Evolutionary conservation across 1,140 invertebrate genomes (phyloP).

Genomic region (Cheumatopsyche charites): DNA sequence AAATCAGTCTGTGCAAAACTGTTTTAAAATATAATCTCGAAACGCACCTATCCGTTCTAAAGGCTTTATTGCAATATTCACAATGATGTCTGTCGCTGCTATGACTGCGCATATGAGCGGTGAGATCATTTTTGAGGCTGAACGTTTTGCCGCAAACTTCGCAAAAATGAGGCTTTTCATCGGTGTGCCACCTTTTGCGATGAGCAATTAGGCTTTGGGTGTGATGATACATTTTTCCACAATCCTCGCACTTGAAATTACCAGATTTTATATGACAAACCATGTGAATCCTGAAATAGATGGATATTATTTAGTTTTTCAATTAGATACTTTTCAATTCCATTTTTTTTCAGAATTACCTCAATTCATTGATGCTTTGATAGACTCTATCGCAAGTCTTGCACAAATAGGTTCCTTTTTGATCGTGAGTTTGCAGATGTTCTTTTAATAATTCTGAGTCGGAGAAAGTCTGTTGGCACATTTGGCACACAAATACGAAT

Average conservation of each 20-base stretch:
- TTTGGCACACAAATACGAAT: constrained; percentile 50
- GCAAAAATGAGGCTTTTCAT: constrained; percentile 58
- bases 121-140: constrained; percentile 49
- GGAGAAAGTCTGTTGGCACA: constrained; percentile 52
- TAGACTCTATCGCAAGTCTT: constrained; percentile 48
- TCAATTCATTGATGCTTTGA: constrained; percentile 45
- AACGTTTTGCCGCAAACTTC: constrained; percentile 55
- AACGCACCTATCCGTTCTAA: constrained; percentile 42
- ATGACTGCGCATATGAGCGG: constrained; percentile 42
- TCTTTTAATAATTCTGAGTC: constrained; percentile 49
- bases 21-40: neutral
- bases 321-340: neutral
- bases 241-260: constrained; percentile 41
- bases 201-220: constrained; percentile 44
- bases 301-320: neutral
- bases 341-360: constrained; percentile 28
- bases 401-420: constrained; percentile 46
- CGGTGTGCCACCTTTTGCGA: constrained; percentile 50
- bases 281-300: constrained; percentile 41
- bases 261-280: constrained; percentile 39
- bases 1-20: neutral
- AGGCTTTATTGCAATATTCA: constrained; percentile 42
- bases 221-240: constrained; percentile 46
- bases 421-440: constrained; percentile 46
- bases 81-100: constrained; percentile 34